A percentile compares a stretch with the other conserved stretches of the same genome.
phyloP scores from a whole-genome alignment of 2,113 vertebrate genomes.

The Xiphophorus hellerii region DNA sequence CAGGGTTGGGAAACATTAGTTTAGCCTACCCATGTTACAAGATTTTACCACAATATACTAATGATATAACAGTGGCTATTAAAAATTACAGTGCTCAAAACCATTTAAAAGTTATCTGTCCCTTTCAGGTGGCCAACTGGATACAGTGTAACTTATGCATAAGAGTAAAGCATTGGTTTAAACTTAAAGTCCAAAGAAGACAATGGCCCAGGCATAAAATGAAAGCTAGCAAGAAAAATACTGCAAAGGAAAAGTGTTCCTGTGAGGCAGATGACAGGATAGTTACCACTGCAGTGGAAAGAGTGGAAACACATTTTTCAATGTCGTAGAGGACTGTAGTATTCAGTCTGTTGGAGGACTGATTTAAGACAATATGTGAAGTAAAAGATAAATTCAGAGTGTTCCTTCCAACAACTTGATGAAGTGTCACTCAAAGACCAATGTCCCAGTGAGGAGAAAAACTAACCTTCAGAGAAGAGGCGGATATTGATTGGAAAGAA shows the following conservation, averaged over 20 bases:
- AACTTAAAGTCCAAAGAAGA: background rate
- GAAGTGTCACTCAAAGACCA: constrained; percentile 1
- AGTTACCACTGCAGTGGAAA: background rate
- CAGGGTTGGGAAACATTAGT: no score
- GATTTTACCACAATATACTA: background rate
- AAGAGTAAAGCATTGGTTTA: background rate
- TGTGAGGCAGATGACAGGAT: background rate
- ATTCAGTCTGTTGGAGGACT: background rate
- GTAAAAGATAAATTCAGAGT: background rate
- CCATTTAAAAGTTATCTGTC: background rate
- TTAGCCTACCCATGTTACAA: no score
- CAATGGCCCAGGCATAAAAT: background rate
- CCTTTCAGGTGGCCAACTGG: background rate
- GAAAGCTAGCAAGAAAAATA: no score
- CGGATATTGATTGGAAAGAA: background rate
- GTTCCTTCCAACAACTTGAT: background rate
- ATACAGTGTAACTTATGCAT: background rate
- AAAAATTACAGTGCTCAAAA: background rate
- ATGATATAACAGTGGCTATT: background rate
- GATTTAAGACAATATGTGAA: background rate
- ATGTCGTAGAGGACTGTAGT: background rate
- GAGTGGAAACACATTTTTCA: background rate
- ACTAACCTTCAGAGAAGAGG: background rate
- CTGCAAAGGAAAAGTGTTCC: background rate
- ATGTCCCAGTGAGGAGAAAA: background rate